Conservation (phyloP, 1,140 invertebrate species). For the Zaprionus vittiger region DNA sequence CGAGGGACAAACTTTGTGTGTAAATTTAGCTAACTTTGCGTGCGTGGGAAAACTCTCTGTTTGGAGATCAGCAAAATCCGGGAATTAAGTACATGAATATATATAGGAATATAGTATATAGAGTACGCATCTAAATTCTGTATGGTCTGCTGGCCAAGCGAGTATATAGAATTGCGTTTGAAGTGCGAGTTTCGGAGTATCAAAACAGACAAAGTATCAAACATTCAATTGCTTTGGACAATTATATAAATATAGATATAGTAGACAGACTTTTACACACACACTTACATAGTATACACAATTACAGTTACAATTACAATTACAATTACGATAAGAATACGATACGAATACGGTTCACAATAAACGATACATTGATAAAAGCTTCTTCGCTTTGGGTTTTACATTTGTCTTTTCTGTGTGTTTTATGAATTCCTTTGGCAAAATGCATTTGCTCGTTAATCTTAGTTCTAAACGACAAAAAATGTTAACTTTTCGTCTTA, state of each 20-base stretch:
- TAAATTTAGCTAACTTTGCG: slow-evolving; percentile 40
- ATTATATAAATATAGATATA: slow-evolving; percentile 38
- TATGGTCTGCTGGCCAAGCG: slow-evolving; percentile 17
- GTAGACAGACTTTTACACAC: slow-evolving; percentile 47
- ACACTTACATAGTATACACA: slow-evolving; percentile 28
- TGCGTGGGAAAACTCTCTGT: slow-evolving; percentile 20
- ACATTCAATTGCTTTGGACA: slow-evolving; percentile 36
- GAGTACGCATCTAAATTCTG: neutral
- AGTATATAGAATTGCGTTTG: slow-evolving; percentile 48
- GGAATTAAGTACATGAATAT: slow-evolving; percentile 63
- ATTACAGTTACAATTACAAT: slow-evolving; percentile 22
- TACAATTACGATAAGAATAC: slow-evolving; percentile 39
- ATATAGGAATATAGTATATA: slow-evolving; percentile 22
- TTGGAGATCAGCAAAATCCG: slow-evolving; percentile 52
- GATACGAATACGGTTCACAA: slow-evolving; percentile 3
- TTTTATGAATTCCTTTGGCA: slow-evolving; percentile 69
- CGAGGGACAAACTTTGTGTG: slow-evolving; percentile 28
- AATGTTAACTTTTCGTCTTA: slow-evolving; percentile 56
- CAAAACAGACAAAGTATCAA: slow-evolving; percentile 64
- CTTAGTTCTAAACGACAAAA: slow-evolving; percentile 65
- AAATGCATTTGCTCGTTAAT: slow-evolving; percentile 61
- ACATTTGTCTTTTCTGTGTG: slow-evolving; percentile 25
- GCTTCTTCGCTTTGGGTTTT: slow-evolving; percentile 60
- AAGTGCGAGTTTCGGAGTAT: slow-evolving; percentile 67
- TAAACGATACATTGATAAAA: slow-evolving; percentile 57